A percentile compares a stretch with the other conserved stretches of the same genome.
phyloP scores from a whole-genome alignment of 2,888 invertebrate species.

The Oscheius sp. region DNA sequence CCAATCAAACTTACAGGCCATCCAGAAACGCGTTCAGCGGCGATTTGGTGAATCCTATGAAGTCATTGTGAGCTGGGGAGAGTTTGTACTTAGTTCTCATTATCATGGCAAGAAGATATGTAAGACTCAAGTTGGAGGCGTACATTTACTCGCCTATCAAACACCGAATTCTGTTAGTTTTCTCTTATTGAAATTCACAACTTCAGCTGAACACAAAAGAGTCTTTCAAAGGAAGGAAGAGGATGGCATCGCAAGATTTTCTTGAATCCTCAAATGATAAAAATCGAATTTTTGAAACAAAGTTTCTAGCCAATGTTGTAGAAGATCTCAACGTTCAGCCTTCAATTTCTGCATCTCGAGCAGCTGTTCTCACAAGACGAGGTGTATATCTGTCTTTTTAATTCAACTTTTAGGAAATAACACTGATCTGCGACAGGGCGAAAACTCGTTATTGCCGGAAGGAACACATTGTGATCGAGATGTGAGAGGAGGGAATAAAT shows the following conservation, averaged over 20 bases:
- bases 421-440: background rate
- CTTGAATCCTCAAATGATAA: no score
- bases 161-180: constrained; percentile 34
- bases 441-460: background rate
- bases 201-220: no score
- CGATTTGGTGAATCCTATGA: constrained; percentile 41
- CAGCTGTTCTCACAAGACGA: background rate
- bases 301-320: no score
- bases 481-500: constrained; percentile 38
- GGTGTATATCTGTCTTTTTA: background rate
- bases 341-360: background rate
- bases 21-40: constrained; percentile 44
- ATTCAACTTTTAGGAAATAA: background rate
- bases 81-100: constrained; percentile 37
- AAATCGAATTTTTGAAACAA: no score
- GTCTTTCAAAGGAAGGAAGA: no score
- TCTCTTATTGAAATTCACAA: no score
- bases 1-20: no score
- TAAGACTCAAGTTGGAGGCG: constrained; percentile 31
- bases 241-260: no score
- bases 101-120: constrained; percentile 37
- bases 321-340: constrained; percentile 46
- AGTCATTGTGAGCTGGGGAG: constrained; percentile 38
- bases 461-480: constrained; percentile 9
- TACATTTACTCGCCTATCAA: constrained; percentile 36